Evolutionary conservation across 2,888 invertebrate species (phyloP), one percentile per base, ranked within the genome.

Genomic region (Galerucella calmariensis): DNA sequence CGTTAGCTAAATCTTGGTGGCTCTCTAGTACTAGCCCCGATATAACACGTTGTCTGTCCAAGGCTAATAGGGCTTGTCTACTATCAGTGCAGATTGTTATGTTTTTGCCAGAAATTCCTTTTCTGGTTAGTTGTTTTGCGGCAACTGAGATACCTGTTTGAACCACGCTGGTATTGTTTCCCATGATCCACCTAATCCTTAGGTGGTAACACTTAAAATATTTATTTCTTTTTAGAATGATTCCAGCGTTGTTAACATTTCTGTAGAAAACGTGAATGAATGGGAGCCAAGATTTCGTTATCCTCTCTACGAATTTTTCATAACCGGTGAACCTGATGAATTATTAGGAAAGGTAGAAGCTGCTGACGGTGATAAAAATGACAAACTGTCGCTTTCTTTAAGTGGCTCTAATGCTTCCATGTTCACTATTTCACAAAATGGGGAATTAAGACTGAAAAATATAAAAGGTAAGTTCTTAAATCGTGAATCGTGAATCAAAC

Each of bases 281-380:
- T 97, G 97, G 96, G 96, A 96, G 87, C 97, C 97, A 0, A 90
- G 95, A 73, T 97, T 97, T 88, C 91, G 94, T 1, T 93, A 94
- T 87, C 93, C 95, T 6, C 94, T 95, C 86, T 97, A 97, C 87
- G 95, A 96, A 88, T 97, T 97, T 88, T 90, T 89, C 77, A 89
- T 91, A 80, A 75, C 86, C 78, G 81, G 87, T 80, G 72, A 82
- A 74, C 75, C 80, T 5, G 83, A 84, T 75, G 86, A 87, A 72
- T 84, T 84, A 84, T 89, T 89, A 87, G 96, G 91, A 6, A 90
- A 90, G 80, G 91, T 97, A 41, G 94, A 95, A 86, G 96, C 94
- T n/a, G 94, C 94, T 27, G 97, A 97, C 86, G 96, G 96, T 0
- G 97, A 97, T 87, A 89, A 90, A 73, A 92, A 92, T 1, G 96